phyloP scores from a whole-genome alignment of 2,888 invertebrate species.

The Noctua comes region DNA sequence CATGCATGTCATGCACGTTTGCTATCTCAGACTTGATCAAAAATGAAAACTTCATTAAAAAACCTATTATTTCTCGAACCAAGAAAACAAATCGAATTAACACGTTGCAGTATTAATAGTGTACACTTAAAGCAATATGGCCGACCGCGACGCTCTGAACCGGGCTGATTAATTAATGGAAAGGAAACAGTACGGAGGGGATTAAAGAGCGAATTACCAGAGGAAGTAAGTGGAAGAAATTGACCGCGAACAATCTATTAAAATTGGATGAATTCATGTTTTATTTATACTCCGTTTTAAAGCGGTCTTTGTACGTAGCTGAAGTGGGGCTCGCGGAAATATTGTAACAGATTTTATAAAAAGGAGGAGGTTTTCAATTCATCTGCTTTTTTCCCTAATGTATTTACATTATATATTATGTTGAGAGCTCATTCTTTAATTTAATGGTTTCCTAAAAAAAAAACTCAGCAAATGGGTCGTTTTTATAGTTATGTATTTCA shows the following conservation, averaged over 20 bases:
- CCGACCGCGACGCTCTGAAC: slow-evolving; percentile 9
- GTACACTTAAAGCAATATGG: slow-evolving; percentile 51
- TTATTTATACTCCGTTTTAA: slow-evolving; percentile 21
- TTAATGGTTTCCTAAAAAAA: not conserved
- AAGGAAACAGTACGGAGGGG: slow-evolving; percentile 49
- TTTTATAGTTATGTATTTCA: not conserved
- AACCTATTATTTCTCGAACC: not conserved
- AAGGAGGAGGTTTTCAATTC: not conserved
- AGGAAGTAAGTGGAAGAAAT: slow-evolving; percentile 41
- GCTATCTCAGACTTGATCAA: not conserved
- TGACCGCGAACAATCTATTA: slow-evolving; percentile 50
- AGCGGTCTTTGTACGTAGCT: not conserved
- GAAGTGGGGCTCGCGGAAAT: not conserved
- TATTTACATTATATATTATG: no score
- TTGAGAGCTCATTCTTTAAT: not conserved
- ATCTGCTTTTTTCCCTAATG: not conserved
- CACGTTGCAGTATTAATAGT: slow-evolving; percentile 40
- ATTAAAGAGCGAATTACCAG: slow-evolving; percentile 44
- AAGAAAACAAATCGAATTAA: slow-evolving; percentile 27
- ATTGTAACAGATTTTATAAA: not conserved
- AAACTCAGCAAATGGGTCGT: not conserved
- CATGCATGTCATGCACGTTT: not conserved
- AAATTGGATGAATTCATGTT: slow-evolving; percentile 24
- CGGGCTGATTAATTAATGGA: slow-evolving; percentile 52
- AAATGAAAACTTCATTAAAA: not conserved